phyloP scores from a whole-genome alignment of 2,113 vertebrate genomes.

The Gulo gulo region DNA sequence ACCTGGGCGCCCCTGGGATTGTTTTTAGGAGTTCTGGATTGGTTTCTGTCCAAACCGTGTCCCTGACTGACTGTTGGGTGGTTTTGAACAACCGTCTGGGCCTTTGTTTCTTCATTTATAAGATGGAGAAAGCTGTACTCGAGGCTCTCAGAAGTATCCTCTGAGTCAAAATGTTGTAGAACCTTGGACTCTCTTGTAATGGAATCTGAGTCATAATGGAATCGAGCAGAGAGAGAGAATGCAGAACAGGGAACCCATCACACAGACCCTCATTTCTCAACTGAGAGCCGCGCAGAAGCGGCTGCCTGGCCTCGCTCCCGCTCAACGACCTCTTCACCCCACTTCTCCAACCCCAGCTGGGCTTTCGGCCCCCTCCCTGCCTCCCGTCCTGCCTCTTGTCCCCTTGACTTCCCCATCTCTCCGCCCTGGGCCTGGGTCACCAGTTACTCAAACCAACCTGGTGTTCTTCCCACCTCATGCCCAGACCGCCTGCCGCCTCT shows the following conservation, averaged over 20 bases:
- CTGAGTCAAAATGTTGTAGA: background rate
- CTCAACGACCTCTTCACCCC: background rate
- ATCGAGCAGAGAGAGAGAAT: background rate
- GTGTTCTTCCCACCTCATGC: background rate
- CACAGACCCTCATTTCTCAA: background rate
- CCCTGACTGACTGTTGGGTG: background rate
- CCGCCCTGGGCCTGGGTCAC: background rate
- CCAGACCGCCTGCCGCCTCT: background rate
- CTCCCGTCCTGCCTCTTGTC: background rate
- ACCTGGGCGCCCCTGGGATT: background rate
- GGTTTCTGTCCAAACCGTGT: background rate
- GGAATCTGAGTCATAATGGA: constrained; percentile 32
- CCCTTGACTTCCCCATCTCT: background rate
- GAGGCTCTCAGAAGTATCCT: background rate
- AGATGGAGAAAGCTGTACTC: background rate
- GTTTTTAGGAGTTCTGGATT: background rate
- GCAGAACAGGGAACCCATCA: background rate
- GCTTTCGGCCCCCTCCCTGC: background rate
- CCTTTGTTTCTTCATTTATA: background rate
- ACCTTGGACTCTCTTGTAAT: background rate
- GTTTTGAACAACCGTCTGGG: background rate
- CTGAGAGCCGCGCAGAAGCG: background rate
- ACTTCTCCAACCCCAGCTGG: no score
- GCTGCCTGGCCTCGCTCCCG: background rate
- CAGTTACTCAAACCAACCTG: background rate